Evolutionary conservation across 2,797 vertebrate genomes (phyloP).

Genomic region (Pampus argenteus): DNA sequence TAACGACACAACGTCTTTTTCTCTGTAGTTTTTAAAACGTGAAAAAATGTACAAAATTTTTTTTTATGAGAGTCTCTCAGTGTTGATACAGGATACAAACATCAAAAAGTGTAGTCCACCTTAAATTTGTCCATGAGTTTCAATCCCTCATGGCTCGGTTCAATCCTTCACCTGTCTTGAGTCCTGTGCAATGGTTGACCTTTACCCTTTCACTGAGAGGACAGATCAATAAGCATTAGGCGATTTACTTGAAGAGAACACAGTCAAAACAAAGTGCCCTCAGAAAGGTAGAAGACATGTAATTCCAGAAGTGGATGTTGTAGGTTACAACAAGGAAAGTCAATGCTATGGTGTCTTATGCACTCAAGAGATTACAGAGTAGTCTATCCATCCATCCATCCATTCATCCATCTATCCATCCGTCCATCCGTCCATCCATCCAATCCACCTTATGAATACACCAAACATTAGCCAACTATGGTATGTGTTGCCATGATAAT

Average conservation of each 20-base stretch:
- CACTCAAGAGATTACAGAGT: slow-evolving; percentile 49
- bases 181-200: slow-evolving; percentile 30
- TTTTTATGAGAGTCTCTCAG: not conserved
- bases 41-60: not conserved
- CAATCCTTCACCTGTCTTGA: slow-evolving; percentile 23
- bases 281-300: slow-evolving; percentile 7
- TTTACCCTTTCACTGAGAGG: slow-evolving; percentile 39
- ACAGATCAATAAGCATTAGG: slow-evolving; percentile 41
- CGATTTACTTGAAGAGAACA: slow-evolving; percentile 30
- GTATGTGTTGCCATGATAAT: slow-evolving; percentile 66
- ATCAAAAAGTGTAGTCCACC: not conserved
- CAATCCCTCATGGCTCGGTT: not conserved
- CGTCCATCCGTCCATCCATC: too few species aligned
- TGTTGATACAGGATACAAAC: not conserved
- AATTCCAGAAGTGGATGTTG: slow-evolving; percentile 20
- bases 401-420: too few species aligned
- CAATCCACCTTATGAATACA: slow-evolving; percentile 49
- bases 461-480: slow-evolving; percentile 27
- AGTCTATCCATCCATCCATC: slow-evolving; percentile 34
- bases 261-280: slow-evolving; percentile 9
- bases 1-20: too few species aligned
- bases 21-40: not conserved
- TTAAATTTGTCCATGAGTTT: not conserved
- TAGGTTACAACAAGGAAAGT: slow-evolving; percentile 35
- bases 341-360: slow-evolving; percentile 20